phyloP scores from a whole-genome alignment of 2,113 vertebrate genomes.

The Erpornis zantholeuca region DNA sequence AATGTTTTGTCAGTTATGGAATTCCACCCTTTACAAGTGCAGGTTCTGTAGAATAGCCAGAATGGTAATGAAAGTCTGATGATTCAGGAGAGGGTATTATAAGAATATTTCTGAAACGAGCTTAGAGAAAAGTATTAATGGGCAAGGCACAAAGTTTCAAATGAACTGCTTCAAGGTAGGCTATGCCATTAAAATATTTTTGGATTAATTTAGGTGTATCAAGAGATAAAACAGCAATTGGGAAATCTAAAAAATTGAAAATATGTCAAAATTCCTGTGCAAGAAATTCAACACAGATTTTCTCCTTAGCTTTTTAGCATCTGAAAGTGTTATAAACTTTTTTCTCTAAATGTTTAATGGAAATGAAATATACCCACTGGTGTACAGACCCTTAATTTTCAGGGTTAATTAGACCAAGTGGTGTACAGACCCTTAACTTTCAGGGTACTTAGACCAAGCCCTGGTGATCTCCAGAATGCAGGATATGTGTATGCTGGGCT shows the following conservation, averaged over 20 bases:
- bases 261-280: background rate
- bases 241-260: background rate
- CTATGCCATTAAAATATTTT: background rate
- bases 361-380: background rate
- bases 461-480: background rate
- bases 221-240: background rate
- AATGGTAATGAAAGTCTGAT: background rate
- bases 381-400: background rate
- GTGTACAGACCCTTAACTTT: background rate
- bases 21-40: background rate
- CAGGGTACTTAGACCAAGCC: background rate
- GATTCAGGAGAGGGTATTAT: background rate
- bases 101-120: background rate
- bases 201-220: background rate
- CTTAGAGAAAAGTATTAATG: background rate
- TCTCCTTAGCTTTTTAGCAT: background rate
- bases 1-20: conserved; percentile 23
- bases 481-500: background rate
- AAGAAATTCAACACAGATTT: background rate
- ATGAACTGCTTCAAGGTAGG: background rate
- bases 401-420: background rate
- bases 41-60: conserved; percentile 21
- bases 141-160: background rate
- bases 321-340: background rate
- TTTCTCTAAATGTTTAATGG: background rate